Evolutionary conservation across 2,113 vertebrate species (phyloP).

Genomic region (Mastomys coucha): DNA sequence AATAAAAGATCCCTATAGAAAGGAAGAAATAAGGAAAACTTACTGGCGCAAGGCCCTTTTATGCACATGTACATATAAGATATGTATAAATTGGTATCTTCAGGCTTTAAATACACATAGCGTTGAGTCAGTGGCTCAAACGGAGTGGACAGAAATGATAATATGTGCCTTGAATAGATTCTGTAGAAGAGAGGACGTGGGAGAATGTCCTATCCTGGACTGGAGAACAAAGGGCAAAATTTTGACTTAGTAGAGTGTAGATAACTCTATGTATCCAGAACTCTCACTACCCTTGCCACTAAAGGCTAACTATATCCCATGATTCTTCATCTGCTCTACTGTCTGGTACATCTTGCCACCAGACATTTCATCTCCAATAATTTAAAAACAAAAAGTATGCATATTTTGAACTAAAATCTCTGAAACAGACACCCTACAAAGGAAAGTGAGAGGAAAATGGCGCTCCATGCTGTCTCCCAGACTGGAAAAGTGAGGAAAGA

Average conservation of each 20-base stretch:
- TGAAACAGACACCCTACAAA: not conserved
- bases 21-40: not conserved
- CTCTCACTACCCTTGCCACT: not conserved
- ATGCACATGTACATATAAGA: not conserved
- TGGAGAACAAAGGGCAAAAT: not conserved
- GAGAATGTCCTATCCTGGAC: not conserved
- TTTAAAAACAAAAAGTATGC: conserved; percentile 30
- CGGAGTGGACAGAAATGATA: conserved; percentile 15
- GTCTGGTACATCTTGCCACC: not conserved
- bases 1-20: not conserved
- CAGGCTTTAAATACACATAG: not conserved
- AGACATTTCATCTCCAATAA: conserved; percentile 20
- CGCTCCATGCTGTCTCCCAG: not conserved
- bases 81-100: conserved; percentile 1
- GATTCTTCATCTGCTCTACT: not conserved
- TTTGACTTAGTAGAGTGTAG: not conserved
- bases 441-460: not conserved
- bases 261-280: not conserved
- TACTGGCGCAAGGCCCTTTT: not conserved
- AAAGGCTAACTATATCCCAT: not conserved
- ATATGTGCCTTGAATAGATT: not conserved
- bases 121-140: conserved; percentile 13
- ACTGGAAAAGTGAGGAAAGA: not conserved
- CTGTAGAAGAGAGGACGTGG: not conserved
- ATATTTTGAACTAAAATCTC: not conserved